Percentiles rank a stretch among this genome's conserved stretches.
Evolutionary conservation across 2,113 vertebrate species (phyloP).

Genomic region (Thalassarche chlororhynchos): DNA sequence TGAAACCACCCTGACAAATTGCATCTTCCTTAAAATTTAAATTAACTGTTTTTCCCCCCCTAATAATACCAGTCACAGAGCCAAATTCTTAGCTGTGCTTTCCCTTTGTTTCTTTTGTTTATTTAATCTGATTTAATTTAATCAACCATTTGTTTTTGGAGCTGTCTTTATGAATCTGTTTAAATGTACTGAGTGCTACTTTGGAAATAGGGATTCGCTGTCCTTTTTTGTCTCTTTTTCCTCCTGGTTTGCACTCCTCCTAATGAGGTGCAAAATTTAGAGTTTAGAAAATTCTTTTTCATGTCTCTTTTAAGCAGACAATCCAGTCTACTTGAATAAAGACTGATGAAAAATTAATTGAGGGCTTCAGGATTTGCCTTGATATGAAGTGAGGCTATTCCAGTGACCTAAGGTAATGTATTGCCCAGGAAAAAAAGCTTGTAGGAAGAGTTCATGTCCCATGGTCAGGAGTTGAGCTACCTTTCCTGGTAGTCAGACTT

Average conservation of each 20-base stretch:
- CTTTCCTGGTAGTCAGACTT: not conserved
- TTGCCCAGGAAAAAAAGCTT: not conserved
- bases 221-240: not conserved
- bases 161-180: conserved; percentile 1
- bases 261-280: not conserved
- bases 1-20: not conserved
- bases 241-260: not conserved
- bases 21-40: conserved; percentile 22
- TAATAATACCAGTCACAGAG: not conserved
- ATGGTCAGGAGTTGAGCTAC: not conserved
- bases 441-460: not conserved
- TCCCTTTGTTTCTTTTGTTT: conserved; percentile 40
- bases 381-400: not conserved
- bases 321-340: not conserved
- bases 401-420: not conserved
- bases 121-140: conserved; percentile 47
- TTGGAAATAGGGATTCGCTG: not conserved
- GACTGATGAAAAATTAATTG: not conserved
- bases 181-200: not conserved
- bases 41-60: not conserved
- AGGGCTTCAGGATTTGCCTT: not conserved
- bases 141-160: conserved; percentile 20
- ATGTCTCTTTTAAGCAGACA: not conserved
- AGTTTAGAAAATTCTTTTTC: not conserved
- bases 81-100: not conserved